Evolutionary conservation across 2,888 invertebrate genomes (phyloP).

Genomic region (Agrochola lychnidis): DNA sequence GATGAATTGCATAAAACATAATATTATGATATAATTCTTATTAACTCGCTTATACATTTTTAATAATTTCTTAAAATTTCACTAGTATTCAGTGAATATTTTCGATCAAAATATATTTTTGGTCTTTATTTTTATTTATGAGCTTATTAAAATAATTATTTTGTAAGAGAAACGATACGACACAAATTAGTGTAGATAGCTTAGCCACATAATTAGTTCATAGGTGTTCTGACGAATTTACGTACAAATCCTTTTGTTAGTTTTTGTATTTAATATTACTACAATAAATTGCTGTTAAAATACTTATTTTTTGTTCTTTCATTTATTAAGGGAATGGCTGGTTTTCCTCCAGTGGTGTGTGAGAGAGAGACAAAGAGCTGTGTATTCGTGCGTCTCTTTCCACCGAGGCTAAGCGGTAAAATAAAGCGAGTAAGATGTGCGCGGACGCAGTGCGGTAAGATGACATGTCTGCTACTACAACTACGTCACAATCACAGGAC

Average conservation of each 20-base stretch:
- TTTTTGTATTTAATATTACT: slow-evolving; percentile 41
- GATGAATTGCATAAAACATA: neutral
- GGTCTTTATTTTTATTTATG: neutral
- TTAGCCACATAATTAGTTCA: slow-evolving; percentile 24
- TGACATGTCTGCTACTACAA: slow-evolving; percentile 9
- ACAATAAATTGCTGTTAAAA: slow-evolving; percentile 54
- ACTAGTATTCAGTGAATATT: neutral
- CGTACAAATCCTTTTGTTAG: slow-evolving; percentile 53
- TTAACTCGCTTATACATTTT: neutral
- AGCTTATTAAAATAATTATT: slow-evolving; percentile 43
- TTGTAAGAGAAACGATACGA: slow-evolving; percentile 40
- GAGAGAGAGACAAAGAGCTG: neutral
- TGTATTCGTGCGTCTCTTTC: slow-evolving; percentile 7
- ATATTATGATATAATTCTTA: neutral
- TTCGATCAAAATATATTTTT: slow-evolving; percentile 1
- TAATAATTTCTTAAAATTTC: neutral
- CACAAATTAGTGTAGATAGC: slow-evolving; percentile 51
- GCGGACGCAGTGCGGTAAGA: slow-evolving; percentile 18
- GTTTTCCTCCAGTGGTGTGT: slow-evolving; percentile 5
- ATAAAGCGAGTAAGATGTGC: neutral
- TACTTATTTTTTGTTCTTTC: slow-evolving; percentile 27
- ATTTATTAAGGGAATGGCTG: slow-evolving; percentile 31
- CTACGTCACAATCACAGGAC: neutral
- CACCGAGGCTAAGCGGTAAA: slow-evolving; percentile 1
- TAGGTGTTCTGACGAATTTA: slow-evolving; percentile 33